These are phyloP conservation scores for Mus musculus DNA, from an alignment of 2,113 vertebrate species.

Conservation along the genomic window DNA sequence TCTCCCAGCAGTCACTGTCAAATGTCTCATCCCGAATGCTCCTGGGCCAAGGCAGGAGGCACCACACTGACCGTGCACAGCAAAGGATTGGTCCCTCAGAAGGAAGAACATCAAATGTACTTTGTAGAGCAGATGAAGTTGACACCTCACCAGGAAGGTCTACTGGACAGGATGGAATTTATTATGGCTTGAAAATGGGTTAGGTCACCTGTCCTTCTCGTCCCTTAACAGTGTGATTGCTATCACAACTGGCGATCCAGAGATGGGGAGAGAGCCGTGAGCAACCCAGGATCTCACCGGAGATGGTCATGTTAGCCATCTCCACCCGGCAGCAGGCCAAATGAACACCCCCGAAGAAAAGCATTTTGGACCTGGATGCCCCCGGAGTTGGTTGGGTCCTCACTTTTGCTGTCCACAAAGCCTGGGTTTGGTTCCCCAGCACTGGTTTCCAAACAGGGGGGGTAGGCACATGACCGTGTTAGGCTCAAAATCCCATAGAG, in stretches of 20 bases:
- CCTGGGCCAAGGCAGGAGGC: background rate
- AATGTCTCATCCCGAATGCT: background rate
- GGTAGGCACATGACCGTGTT: background rate
- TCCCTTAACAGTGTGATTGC: too few species aligned
- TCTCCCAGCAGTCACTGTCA: background rate
- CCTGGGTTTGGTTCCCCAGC: background rate
- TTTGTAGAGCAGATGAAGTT: background rate
- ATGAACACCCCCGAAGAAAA: background rate
- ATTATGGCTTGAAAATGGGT: background rate
- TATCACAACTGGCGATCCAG: too few species aligned
- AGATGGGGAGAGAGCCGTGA: background rate
- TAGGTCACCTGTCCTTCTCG: too few species aligned
- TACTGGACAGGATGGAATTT: background rate
- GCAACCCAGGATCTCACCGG: too few species aligned
- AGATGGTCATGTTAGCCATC: rapidly evolving
- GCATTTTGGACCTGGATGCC: background rate
- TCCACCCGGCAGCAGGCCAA: background rate
- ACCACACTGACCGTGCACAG: rapidly evolving
- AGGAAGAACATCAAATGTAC: rapidly evolving
- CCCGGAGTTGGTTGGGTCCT: background rate
- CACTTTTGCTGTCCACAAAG: background rate
- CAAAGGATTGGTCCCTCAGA: background rate
- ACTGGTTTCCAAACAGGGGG: background rate
- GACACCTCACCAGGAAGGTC: background rate
- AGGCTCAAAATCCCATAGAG: too few species aligned